Evolutionary conservation across 2,797 vertebrate genomes (phyloP).

Genomic region (Lagorchestes hirsutus): DNA sequence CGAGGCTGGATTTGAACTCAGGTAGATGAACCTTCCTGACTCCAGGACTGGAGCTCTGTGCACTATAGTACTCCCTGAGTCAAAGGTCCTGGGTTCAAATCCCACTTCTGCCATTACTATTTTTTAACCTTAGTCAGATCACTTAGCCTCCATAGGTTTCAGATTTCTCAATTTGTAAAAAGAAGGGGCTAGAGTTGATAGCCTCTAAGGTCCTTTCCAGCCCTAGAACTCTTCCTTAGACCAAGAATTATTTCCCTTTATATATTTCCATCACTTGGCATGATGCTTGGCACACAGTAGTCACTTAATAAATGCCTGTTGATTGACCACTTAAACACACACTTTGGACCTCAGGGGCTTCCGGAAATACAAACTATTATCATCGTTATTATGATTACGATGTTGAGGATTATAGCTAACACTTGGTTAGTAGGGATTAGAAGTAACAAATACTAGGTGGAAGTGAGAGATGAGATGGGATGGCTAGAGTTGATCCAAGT

Average conservation of each 20-base stretch:
- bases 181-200: background rate
- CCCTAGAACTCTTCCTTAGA: background rate
- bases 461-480: background rate
- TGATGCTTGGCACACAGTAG: background rate
- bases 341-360: background rate
- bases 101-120: background rate
- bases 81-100: background rate
- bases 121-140: background rate
- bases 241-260: background rate
- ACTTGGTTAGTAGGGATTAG: background rate
- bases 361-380: background rate
- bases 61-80: background rate
- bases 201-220: background rate
- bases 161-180: too few relatives aligned
- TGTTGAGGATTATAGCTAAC: background rate
- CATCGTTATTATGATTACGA: too few relatives aligned
- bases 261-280: background rate
- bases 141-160: background rate
- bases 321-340: background rate
- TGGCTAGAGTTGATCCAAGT: background rate
- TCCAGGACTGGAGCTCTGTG: too few relatives aligned
- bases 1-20: background rate
- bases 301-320: background rate
- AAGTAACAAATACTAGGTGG: background rate
- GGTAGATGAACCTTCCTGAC: background rate